Conservation (phyloP, 2,797 vertebrate species). For the Spondyliosoma cantharus region DNA sequence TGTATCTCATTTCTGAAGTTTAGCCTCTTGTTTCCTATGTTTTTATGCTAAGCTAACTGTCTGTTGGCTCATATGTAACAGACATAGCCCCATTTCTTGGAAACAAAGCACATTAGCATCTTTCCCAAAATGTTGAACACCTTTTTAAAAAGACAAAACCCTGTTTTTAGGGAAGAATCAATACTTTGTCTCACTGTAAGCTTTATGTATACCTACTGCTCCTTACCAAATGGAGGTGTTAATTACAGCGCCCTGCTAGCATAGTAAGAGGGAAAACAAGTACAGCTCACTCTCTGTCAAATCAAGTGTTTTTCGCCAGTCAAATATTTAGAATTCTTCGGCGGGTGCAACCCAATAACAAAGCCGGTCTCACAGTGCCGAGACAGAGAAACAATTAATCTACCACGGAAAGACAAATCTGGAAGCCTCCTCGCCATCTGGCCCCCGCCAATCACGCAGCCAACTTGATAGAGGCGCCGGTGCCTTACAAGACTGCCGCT, state of each 20-base stretch:
- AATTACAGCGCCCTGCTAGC: slow-evolving; percentile 39
- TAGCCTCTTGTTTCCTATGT: background rate
- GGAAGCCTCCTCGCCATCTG: slow-evolving; percentile 73
- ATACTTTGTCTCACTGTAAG: background rate
- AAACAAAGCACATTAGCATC: background rate
- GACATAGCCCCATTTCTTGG: background rate
- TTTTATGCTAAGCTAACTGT: background rate
- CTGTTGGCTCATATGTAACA: background rate
- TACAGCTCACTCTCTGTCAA: slow-evolving; percentile 52
- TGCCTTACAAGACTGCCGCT: slow-evolving; percentile 66
- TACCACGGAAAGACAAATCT: slow-evolving; percentile 63
- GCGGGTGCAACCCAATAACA: slow-evolving; percentile 56
- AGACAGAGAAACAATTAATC: slow-evolving; percentile 69
- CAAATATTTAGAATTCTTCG: slow-evolving; percentile 66
- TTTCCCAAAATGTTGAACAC: background rate
- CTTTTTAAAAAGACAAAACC: background rate
- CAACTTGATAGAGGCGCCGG: slow-evolving; percentile 63
- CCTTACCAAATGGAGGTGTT: slow-evolving; percentile 28
- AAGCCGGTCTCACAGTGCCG: slow-evolving; percentile 52
- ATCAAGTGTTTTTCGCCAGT: slow-evolving; percentile 45
- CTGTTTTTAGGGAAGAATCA: background rate
- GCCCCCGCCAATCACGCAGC: slow-evolving; percentile 64
- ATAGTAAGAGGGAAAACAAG: slow-evolving; percentile 1
- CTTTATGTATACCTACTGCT: slow-evolving; percentile 7
- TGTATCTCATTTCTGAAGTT: background rate